phyloP scores from a whole-genome alignment of 1,140 invertebrate genomes.

The Hermetia illucens region DNA sequence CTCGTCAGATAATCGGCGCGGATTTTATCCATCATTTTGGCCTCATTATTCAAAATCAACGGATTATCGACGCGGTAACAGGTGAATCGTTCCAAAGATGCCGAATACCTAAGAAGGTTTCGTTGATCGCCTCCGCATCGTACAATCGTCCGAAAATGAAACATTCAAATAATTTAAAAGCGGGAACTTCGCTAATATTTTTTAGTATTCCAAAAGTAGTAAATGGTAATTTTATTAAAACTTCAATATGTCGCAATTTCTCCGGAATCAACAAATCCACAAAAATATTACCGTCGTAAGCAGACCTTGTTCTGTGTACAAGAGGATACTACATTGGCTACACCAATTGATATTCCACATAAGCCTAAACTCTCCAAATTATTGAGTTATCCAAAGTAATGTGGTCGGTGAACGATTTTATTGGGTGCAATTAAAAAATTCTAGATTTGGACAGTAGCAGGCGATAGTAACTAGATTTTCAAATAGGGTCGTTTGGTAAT shows the following conservation, averaged over 20 bases:
- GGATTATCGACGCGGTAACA: too few species aligned
- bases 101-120: too few species aligned
- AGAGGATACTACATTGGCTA: not conserved
- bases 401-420: not conserved
- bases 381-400: not conserved
- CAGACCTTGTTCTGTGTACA: not conserved
- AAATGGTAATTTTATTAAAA: not conserved
- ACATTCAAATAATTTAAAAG: not conserved
- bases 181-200: not conserved
- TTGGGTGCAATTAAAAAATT: not conserved
- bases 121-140: not conserved
- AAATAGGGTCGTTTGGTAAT: not conserved
- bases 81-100: too few species aligned
- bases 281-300: not conserved
- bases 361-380: not conserved
- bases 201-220: not conserved
- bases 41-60: too few species aligned
- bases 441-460: not conserved
- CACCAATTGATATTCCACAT: not conserved
- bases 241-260: not conserved
- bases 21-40: too few species aligned
- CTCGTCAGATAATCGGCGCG: too few species aligned
- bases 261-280: not conserved
- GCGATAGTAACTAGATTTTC: conserved; percentile 1
- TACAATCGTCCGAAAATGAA: not conserved